Conservation (phyloP, 2,797 vertebrate species). For the Peromyscus aztecus region DNA sequence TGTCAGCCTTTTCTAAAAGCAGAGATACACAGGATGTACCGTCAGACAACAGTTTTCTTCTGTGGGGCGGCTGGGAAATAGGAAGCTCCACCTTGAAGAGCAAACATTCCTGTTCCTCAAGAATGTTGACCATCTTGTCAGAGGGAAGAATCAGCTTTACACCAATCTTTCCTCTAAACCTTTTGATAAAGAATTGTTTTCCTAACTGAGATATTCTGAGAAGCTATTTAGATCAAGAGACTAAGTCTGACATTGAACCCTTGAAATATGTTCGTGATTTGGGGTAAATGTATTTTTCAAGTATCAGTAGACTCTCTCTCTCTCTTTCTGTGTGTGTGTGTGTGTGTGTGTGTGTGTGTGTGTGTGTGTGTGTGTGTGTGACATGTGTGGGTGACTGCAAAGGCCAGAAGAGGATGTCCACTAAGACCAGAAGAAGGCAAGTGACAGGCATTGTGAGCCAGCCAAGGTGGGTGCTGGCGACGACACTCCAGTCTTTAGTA, state of each 20-base stretch:
- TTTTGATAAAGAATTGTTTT: slow-evolving; percentile 47
- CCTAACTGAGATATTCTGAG: slow-evolving; percentile 32
- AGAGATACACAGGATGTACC: neutral
- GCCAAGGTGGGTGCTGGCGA: neutral
- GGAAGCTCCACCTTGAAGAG: slow-evolving; percentile 53
- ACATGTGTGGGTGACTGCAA: neutral
- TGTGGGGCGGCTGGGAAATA: slow-evolving; percentile 42
- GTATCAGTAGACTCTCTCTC: neutral
- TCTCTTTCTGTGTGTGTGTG: neutral
- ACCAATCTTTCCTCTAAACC: neutral
- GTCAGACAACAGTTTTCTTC: neutral
- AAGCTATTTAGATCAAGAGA: slow-evolving; percentile 42
- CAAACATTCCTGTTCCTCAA: slow-evolving; percentile 71
- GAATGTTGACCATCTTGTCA: slow-evolving; percentile 55
- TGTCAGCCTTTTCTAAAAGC: neutral
- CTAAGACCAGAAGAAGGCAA: neutral
- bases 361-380: neutral
- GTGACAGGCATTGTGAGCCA: neutral
- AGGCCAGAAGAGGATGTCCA: neutral
- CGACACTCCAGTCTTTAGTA: neutral
- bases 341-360: neutral
- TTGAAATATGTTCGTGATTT: slow-evolving; percentile 23
- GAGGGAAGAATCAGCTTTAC: slow-evolving; percentile 36
- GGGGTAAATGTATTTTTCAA: slow-evolving; percentile 34
- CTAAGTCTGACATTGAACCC: neutral